phyloP scores from a whole-genome alignment of 2,888 invertebrate species.

The Amaurobius ferox region DNA sequence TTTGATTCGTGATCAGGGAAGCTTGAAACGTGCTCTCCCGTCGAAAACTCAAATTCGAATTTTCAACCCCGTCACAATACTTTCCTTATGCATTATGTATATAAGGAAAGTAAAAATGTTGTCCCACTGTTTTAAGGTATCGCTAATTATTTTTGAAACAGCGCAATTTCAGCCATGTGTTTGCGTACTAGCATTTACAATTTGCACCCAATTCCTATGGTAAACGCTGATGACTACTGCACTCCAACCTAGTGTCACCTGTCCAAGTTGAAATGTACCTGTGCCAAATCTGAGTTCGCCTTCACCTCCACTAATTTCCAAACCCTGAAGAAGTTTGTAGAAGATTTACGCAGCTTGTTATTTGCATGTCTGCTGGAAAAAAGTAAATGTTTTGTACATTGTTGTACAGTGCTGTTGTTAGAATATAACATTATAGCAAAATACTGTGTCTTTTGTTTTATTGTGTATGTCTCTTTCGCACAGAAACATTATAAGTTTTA shows the following conservation, averaged over 20 bases:
- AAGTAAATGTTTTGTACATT: constrained; percentile 70
- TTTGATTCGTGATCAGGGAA: too few relatives aligned
- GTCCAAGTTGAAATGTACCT: constrained; percentile 18
- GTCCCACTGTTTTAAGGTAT: too few relatives aligned
- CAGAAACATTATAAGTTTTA: too few relatives aligned
- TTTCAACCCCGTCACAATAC: too few relatives aligned
- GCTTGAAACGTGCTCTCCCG: too few relatives aligned
- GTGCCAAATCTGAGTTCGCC: constrained; percentile 60
- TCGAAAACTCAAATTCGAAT: too few relatives aligned
- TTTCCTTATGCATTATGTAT: too few relatives aligned
- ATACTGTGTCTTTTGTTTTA: background rate
- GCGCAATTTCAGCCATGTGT: too few relatives aligned
- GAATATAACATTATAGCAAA: constrained; percentile 71
- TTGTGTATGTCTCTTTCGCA: background rate
- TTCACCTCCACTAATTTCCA: constrained; percentile 35
- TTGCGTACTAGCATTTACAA: background rate
- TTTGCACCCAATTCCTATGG: background rate
- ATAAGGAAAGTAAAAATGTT: too few relatives aligned
- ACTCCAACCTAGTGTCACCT: background rate
- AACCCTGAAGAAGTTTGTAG: constrained; percentile 26
- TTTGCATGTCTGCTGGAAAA: constrained; percentile 55
- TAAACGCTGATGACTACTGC: constrained; percentile 64
- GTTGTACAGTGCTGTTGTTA: constrained; percentile 72
- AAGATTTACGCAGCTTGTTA: constrained; percentile 36
- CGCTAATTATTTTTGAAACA: too few relatives aligned